These are phyloP conservation scores for Chelon auratus DNA, from an alignment of 2,797 vertebrate species.

Conservation along the genomic window DNA sequence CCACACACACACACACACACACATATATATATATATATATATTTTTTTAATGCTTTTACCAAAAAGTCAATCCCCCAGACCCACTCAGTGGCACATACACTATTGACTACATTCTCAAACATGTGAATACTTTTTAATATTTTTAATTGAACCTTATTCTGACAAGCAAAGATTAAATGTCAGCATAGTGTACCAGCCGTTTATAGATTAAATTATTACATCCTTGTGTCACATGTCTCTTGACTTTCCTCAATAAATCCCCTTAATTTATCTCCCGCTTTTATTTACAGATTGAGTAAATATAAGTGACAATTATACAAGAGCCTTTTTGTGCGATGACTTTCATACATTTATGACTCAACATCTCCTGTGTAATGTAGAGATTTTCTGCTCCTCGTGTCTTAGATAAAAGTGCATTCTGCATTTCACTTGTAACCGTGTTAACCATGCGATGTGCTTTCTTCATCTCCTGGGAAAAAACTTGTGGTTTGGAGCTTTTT, in stretches of 20 bases:
- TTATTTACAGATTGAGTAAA: conserved; percentile 6
- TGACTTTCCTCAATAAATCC: neutral
- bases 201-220: neutral
- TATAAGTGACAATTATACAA: conserved; percentile 3
- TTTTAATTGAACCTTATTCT: neutral
- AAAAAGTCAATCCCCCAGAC: conserved; percentile 3
- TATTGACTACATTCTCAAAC: neutral
- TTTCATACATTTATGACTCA: conserved; percentile 20
- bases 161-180: neutral
- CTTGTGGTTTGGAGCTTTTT: neutral
- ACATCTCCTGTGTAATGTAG: conserved; percentile 30
- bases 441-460: conserved; percentile 25
- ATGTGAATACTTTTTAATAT: no score
- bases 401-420: conserved; percentile 26
- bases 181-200: neutral
- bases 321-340: neutral
- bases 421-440: conserved; percentile 19
- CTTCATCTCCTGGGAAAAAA: neutral
- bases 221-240: neutral
- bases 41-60: no score
- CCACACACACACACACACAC: no score
- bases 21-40: neutral
- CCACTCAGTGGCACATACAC: neutral
- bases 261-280: conserved; percentile 18
- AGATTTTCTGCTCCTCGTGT: conserved; percentile 21